These are phyloP conservation scores for Semicossyphus pulcher DNA, from an alignment of 2,113 vertebrate species.

Conservation along the genomic window DNA sequence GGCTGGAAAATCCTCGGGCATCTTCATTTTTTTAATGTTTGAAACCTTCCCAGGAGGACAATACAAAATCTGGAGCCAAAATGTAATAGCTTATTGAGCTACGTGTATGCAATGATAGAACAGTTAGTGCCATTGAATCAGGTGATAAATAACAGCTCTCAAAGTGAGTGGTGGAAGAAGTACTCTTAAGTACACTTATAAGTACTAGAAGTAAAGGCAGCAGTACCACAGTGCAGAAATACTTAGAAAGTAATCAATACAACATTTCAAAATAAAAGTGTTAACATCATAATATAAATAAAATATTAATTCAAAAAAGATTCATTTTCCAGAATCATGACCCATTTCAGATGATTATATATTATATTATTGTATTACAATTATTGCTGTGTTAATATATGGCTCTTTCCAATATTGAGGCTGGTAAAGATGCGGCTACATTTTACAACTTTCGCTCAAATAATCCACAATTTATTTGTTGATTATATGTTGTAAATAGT, in stretches of 20 bases:
- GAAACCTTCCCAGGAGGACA: not conserved
- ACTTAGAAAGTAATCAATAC: not conserved
- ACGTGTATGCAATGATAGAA: not conserved
- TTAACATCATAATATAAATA: not conserved
- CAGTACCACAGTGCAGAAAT: not conserved
- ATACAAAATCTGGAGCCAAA: conserved; percentile 8
- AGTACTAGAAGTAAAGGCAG: not conserved
- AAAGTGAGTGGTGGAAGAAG: not conserved
- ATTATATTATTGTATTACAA: not conserved
- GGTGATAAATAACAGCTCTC: conserved; percentile 27
- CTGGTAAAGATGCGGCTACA: not conserved
- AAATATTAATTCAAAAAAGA: not conserved
- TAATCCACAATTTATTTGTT: not conserved
- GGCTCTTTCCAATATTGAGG: not conserved
- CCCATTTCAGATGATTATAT: not conserved
- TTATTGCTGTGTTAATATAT: not conserved
- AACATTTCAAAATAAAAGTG: no score
- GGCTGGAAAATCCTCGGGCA: conserved; percentile 12
- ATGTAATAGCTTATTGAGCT: conserved; percentile 1
- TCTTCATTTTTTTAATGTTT: conserved; percentile 6
- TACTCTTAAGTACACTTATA: not conserved
- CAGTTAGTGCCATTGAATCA: not conserved
- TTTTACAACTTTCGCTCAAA: not conserved
- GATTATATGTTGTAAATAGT: not conserved
- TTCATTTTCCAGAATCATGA: not conserved